These are phyloP conservation scores for Dendrolimus kikuchii DNA, from an alignment of 1,140 invertebrate species.

Conservation along the genomic window DNA sequence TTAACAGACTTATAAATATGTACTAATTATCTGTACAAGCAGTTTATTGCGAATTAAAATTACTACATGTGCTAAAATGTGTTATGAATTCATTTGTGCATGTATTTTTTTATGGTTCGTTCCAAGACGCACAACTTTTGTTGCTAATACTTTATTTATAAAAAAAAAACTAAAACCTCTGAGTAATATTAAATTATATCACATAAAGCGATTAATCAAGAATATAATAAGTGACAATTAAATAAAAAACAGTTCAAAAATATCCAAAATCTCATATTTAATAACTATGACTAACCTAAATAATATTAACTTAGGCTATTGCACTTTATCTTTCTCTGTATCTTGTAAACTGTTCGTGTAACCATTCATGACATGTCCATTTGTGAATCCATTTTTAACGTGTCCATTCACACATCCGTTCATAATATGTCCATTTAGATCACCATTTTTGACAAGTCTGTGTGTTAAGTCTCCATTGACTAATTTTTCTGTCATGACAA, in stretches of 20 bases:
- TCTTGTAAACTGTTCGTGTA: conserved; percentile 9
- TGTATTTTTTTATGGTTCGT: too few relatives aligned
- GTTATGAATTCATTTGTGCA: too few relatives aligned
- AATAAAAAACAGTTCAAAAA: not conserved
- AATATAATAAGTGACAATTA: too few relatives aligned
- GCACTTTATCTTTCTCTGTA: conserved; percentile 47
- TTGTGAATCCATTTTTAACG: conserved; percentile 7
- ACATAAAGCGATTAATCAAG: too few relatives aligned
- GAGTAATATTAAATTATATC: too few relatives aligned
- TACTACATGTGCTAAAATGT: too few relatives aligned
- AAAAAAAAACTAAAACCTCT: too few relatives aligned
- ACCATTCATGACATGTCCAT: conserved; percentile 11
- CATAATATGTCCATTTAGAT: conserved; percentile 13
- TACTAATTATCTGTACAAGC: too few relatives aligned
- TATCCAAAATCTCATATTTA: conserved; percentile 1
- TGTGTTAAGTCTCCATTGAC: conserved; percentile 12
- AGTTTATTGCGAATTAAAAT: too few relatives aligned
- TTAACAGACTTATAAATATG: too few relatives aligned
- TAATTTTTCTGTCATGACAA: not conserved
- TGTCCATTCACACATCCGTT: conserved; percentile 9
- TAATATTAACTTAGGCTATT: conserved; percentile 24
- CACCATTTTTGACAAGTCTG: conserved; percentile 9
- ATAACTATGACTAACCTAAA: conserved; percentile 9
- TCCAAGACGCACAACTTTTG: too few relatives aligned
- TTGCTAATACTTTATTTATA: too few relatives aligned